phyloP scores from a whole-genome alignment of 2,797 vertebrate species.

The Ficedula albicollis region DNA sequence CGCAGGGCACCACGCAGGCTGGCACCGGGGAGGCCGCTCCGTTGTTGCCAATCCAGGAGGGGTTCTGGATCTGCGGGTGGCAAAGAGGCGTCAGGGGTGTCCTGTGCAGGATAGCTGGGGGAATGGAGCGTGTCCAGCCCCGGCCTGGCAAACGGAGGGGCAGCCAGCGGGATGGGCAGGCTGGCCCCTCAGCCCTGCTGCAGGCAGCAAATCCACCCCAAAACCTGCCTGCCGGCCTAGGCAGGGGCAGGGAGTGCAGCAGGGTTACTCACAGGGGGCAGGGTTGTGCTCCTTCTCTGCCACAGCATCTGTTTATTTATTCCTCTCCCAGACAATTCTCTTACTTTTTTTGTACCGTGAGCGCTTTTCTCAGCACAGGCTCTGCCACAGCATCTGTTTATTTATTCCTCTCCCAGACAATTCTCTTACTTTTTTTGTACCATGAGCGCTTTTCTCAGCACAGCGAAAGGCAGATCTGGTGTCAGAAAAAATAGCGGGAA shows the following conservation, averaged over 20 bases:
- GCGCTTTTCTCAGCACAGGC: neutral
- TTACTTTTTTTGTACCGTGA: neutral
- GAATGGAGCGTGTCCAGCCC: neutral
- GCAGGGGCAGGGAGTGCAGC: neutral
- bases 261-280: neutral
- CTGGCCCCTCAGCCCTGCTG: neutral
- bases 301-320: neutral
- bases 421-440: too few species aligned
- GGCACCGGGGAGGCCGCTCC: constrained; percentile 92
- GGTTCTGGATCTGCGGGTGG: constrained; percentile 91
- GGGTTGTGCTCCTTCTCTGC: neutral
- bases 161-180: rapidly evolving
- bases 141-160: neutral
- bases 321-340: neutral
- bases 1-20: constrained; percentile 94
- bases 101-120: rapidly evolving
- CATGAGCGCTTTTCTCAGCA: too few species aligned
- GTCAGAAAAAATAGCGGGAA: neutral
- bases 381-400: too few species aligned
- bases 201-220: neutral
- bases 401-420: too few species aligned
- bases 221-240: neutral
- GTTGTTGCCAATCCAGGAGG: constrained; percentile 92
- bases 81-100: neutral
- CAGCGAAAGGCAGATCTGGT: neutral